phyloP scores from a whole-genome alignment of 2,113 vertebrate species.

The Ameiurus melas region DNA sequence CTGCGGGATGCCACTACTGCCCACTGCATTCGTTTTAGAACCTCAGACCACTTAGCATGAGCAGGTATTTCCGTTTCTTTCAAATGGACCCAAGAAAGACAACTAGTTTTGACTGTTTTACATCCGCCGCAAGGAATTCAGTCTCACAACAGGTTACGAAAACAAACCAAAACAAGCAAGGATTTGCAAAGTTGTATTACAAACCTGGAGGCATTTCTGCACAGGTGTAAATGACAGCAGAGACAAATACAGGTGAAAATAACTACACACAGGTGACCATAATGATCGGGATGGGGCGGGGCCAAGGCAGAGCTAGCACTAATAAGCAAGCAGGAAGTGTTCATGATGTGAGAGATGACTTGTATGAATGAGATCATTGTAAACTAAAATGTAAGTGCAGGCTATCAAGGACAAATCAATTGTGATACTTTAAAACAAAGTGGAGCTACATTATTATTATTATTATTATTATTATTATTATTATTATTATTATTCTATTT shows the following conservation, averaged over 20 bases:
- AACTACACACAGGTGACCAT: neutral
- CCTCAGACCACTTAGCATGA: neutral
- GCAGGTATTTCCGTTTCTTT: neutral
- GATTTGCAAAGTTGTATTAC: neutral
- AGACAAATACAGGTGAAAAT: neutral
- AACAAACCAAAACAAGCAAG: neutral
- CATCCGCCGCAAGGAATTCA: neutral
- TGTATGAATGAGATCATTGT: neutral
- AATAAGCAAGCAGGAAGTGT: neutral
- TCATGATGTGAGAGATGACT: neutral
- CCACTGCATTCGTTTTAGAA: neutral
- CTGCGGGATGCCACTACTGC: neutral
- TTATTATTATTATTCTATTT: neutral
- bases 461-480: neutral
- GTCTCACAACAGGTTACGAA: neutral
- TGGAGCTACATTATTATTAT: neutral
- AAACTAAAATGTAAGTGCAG: neutral
- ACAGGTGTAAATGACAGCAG: neutral
- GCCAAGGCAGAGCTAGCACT: neutral
- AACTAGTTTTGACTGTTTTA: neutral
- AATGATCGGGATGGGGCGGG: neutral
- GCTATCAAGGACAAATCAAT: neutral
- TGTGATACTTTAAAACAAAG: neutral
- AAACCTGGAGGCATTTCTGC: neutral
- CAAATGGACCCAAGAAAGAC: neutral